Percentiles rank a stretch among this genome's conserved stretches.
phyloP scores from a whole-genome alignment of 1,140 invertebrate genomes.

The Dendrolimus kikuchii region DNA sequence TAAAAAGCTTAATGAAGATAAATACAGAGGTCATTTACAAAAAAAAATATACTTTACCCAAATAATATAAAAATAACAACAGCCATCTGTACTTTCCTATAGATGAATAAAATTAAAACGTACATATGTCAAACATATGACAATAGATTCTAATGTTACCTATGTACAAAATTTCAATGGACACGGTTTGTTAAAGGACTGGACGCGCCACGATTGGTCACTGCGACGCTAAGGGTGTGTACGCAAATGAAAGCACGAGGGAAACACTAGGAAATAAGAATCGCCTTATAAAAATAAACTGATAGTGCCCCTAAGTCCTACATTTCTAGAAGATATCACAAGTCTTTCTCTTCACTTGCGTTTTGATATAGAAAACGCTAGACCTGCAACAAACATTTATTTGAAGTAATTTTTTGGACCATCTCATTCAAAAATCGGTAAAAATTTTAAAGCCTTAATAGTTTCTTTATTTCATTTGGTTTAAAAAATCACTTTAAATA shows the following conservation, averaged over 20 bases:
- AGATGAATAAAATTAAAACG: constrained; percentile 70
- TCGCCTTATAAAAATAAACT: no score
- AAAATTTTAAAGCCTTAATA: no score
- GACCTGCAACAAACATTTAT: no score
- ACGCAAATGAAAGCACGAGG: no score
- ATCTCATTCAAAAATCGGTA: no score
- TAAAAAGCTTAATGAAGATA: constrained; percentile 69
- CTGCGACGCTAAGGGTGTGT: constrained; percentile 29
- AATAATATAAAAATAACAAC: constrained; percentile 73
- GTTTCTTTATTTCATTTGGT: no score
- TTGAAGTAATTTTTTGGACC: no score
- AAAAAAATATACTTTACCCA: constrained; percentile 69
- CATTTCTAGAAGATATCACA: no score
- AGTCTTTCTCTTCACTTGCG: no score
- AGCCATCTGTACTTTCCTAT: constrained; percentile 70
- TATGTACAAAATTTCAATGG: constrained; percentile 60
- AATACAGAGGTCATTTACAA: constrained; percentile 72
- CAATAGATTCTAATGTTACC: constrained; percentile 66
- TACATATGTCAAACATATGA: constrained; percentile 70
- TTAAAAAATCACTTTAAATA: no score
- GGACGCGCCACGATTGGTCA: constrained; percentile 55
- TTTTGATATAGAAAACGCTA: no score
- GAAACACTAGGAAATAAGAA: no score
- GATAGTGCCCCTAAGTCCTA: neutral
- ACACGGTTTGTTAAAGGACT: constrained; percentile 35